These are phyloP conservation scores for Protonibea diacanthus DNA, from an alignment of 2,797 vertebrate species.

Conservation along the genomic window DNA sequence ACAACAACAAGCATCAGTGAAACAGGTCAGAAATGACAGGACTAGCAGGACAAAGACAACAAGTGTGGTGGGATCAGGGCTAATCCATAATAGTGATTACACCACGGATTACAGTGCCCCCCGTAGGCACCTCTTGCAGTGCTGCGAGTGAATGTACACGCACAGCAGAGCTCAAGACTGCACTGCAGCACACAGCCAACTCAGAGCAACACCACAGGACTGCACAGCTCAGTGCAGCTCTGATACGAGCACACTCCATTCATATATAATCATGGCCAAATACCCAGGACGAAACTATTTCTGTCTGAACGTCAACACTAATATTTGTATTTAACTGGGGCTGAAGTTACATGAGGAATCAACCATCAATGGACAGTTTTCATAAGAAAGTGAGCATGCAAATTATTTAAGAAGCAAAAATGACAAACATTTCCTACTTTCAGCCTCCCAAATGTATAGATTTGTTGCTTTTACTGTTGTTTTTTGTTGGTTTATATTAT, in stretches of 20 bases:
- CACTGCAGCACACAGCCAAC: conserved; percentile 69
- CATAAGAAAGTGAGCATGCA: background rate
- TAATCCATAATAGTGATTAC: conserved; percentile 39
- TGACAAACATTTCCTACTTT: background rate
- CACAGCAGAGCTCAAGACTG: conserved; percentile 59
- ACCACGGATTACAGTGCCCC: conserved; percentile 51
- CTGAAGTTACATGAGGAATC: background rate
- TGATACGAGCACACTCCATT: conserved; percentile 23
- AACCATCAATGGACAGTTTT: background rate
- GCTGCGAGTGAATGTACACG: conserved; percentile 15
- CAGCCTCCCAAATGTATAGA: background rate
- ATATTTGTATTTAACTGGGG: background rate
- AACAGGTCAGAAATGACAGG: background rate
- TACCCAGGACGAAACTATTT: background rate
- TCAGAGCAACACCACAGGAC: conserved; percentile 45
- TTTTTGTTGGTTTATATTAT: background rate
- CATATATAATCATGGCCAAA: conserved; percentile 11
- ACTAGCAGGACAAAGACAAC: conserved; percentile 18
- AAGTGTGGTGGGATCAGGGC: conserved; percentile 24
- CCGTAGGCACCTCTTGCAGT: conserved; percentile 31
- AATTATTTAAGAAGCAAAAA: background rate
- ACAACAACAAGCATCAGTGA: background rate
- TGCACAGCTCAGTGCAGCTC: conserved; percentile 40
- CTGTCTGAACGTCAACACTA: background rate
- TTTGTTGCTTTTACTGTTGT: background rate